Percentiles rank a stretch among this genome's conserved stretches.
phyloP scores from a whole-genome alignment of 1,140 invertebrate species.

The Leptopilina boulardi region DNA sequence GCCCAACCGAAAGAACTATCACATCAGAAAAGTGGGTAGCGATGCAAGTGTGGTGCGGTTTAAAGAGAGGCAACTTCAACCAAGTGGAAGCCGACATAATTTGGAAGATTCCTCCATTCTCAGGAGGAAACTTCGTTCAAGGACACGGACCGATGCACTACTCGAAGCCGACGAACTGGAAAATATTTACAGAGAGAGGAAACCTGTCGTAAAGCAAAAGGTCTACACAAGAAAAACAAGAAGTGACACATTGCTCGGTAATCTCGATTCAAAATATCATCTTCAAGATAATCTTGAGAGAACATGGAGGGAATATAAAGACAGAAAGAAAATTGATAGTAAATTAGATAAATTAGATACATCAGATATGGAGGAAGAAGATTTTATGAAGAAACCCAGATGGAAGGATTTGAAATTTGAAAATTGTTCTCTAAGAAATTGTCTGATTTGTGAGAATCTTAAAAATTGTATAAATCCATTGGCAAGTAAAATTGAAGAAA shows the following conservation, averaged over 20 bases:
- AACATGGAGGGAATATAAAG: conserved; percentile 69
- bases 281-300: conserved; percentile 63
- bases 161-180: conserved; percentile 18
- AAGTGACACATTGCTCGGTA: conserved; percentile 63
- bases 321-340: conserved; percentile 62
- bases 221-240: conserved; percentile 65
- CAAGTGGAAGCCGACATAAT: conserved; percentile 38
- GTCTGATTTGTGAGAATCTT: conserved; percentile 62
- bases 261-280: conserved; percentile 53
- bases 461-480: conserved; percentile 51
- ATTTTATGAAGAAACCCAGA: conserved; percentile 67
- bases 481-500: neutral
- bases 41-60: conserved; percentile 56
- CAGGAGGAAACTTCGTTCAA: conserved; percentile 38
- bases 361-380: conserved; percentile 55
- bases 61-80: neutral
- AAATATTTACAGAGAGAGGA: conserved; percentile 40
- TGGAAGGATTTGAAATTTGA: conserved; percentile 64
- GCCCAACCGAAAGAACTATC: conserved; percentile 47
- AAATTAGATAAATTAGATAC: conserved; percentile 42
- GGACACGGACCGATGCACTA: conserved; percentile 16
- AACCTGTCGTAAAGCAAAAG: conserved; percentile 55
- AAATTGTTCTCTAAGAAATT: conserved; percentile 52
- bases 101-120: conserved; percentile 23
- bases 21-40: conserved; percentile 64